Evolutionary conservation across 1,140 invertebrate genomes (phyloP).

Genomic region (Drosophila sp.): DNA sequence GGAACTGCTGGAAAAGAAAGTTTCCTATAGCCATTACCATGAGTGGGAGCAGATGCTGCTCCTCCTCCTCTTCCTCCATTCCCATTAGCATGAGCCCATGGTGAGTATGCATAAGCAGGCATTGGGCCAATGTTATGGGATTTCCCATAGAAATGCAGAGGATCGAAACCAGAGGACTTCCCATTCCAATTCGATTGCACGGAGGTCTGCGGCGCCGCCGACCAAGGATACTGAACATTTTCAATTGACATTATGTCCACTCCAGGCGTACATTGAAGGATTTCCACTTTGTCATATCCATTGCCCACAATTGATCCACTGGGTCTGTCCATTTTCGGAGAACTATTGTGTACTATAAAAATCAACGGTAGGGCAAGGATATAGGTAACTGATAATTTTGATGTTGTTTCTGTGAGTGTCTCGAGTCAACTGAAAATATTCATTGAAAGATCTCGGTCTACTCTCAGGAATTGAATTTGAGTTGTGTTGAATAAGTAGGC

Average conservation of each 20-base stretch:
- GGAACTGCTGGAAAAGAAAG: background rate
- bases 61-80: too few relatives aligned
- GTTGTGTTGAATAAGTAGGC: background rate
- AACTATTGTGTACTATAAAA: background rate
- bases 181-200: background rate
- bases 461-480: background rate
- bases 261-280: constrained; percentile 3
- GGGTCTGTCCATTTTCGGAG: background rate
- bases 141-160: too few relatives aligned
- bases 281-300: constrained; percentile 2
- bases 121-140: too few relatives aligned
- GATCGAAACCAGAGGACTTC: too few relatives aligned
- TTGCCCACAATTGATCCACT: background rate
- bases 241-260: background rate
- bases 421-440: constrained; percentile 4
- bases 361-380: background rate
- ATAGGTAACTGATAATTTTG: background rate
- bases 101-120: too few relatives aligned
- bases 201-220: background rate
- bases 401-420: constrained; percentile 6
- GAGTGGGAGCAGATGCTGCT: background rate
- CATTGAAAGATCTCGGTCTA: background rate
- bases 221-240: background rate
- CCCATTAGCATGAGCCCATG: background rate
- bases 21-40: background rate